Evolutionary conservation across 2,113 vertebrate species (phyloP).

Genomic region (Mixornis gularis): DNA sequence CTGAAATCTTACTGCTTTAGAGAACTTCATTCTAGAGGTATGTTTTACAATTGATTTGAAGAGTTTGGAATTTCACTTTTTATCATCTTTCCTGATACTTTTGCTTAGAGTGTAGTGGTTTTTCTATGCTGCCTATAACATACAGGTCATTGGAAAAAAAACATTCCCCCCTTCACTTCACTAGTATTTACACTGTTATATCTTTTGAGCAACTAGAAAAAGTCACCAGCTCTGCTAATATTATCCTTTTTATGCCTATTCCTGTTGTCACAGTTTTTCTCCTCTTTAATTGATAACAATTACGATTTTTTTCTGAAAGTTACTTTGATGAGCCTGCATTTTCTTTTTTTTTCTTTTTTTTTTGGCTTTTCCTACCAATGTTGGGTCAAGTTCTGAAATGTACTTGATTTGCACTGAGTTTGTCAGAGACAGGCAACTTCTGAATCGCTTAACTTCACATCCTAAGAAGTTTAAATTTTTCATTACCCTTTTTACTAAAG

Average conservation of each 20-base stretch:
- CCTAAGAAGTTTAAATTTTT: not conserved
- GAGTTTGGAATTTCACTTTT: not conserved
- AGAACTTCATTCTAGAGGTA: not conserved
- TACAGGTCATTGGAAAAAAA: not conserved
- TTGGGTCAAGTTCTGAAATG: not conserved
- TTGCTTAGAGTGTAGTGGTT: not conserved
- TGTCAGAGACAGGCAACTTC: not conserved
- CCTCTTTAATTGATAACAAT: not conserved
- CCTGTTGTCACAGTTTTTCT: not conserved
- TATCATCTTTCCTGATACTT: not conserved
- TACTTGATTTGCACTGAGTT: not conserved
- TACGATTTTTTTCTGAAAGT: not conserved
- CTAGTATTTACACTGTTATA: not conserved
- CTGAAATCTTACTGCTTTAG: not conserved
- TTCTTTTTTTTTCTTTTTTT: not conserved
- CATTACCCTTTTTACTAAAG: not conserved
- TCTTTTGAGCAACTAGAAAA: not conserved
- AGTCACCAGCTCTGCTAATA: not conserved
- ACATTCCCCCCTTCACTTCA: accelerated
- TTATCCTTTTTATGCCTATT: not conserved
- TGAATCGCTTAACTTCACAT: not conserved
- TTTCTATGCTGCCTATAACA: accelerated
- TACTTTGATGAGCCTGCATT: not conserved
- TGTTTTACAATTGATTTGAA: not conserved
- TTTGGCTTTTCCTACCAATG: not conserved